Conservation (phyloP, 2,113 vertebrate species). For the Pristiophorus japonicus region DNA sequence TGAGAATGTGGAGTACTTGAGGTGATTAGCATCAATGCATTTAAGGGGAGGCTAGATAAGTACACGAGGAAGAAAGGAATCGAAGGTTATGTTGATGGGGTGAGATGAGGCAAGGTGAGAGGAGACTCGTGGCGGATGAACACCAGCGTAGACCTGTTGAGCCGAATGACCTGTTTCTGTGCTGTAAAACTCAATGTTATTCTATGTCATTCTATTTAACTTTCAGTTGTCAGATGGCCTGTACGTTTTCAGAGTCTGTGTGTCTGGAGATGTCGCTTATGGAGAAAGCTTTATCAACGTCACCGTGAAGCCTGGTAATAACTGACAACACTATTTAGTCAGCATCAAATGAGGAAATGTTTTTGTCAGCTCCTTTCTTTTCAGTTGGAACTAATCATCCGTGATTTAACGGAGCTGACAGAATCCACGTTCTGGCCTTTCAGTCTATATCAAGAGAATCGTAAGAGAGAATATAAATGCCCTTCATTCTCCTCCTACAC, state of each 20-base stretch:
- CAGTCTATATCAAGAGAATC: background rate
- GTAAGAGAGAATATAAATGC: background rate
- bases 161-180: background rate
- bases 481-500: background rate
- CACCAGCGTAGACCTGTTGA: background rate
- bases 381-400: background rate
- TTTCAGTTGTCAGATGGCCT: slow-evolving; percentile 61
- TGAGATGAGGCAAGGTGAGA: background rate
- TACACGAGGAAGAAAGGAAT: background rate
- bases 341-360: background rate
- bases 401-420: background rate
- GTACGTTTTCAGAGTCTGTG: slow-evolving; percentile 60
- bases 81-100: background rate
- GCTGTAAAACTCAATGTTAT: background rate
- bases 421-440: too few relatives aligned
- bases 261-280: slow-evolving; percentile 59
- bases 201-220: background rate
- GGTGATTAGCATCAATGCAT: background rate
- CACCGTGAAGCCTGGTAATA: slow-evolving; percentile 64
- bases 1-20: background rate
- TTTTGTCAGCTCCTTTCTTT: background rate
- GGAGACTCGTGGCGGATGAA: background rate
- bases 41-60: background rate
- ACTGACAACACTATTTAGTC: background rate
- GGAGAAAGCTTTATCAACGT: slow-evolving; percentile 69